Base-by-base conservation (phyloP, 1,140 invertebrate genomes). In the Drosophila novamexicana region DNA sequence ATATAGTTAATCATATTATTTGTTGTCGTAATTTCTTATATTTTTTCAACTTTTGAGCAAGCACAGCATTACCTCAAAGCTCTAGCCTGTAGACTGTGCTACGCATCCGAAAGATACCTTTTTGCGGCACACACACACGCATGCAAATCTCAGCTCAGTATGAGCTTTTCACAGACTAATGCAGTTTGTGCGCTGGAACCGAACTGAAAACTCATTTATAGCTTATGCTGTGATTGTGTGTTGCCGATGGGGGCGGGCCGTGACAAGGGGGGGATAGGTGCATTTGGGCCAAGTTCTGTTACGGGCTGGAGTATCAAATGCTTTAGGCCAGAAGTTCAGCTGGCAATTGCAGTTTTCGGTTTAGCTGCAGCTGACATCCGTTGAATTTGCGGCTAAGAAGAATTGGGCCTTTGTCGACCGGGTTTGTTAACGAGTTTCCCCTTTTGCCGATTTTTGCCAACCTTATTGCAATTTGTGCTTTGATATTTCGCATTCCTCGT, bases 401-500 rank as follows among this genome's bases (percentile, higher is more conserved):
- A 57, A 29, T 45, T n/a, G 22, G 14, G 10, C 22, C 22, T 22
- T 22, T 22, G 22, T 22, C 22, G 22, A 1, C 22, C 22, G 2
- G 22, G 44, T 14, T 32, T 37, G 42, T 49, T 62, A 49, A 62
- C 58, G 58, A 62, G 58, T 49, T 49, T 62, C 4, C 22, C 22
- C 58, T 39, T 10, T 37, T 61, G 42, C 10, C 42, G 16, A 34
- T 37, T 61, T 37, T 49, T 47, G 14, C 14, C 9, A 36, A 47
- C 29, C 44, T 14, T n/a, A 49, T 49, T 49, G 22, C 22, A 22
- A 22, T 22, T 22, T 3, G 22, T 22, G 42, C 68, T 72, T 83
- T 83, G 78, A 79, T 62, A 64, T 83, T 82, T 64, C 61, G 63
- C 70, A 59, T 68, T 42, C 14, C 49, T 34, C 57, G 47, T 29